Evolutionary conservation across 1,140 invertebrate species (phyloP).

Genomic region (Euwallacea similis): DNA sequence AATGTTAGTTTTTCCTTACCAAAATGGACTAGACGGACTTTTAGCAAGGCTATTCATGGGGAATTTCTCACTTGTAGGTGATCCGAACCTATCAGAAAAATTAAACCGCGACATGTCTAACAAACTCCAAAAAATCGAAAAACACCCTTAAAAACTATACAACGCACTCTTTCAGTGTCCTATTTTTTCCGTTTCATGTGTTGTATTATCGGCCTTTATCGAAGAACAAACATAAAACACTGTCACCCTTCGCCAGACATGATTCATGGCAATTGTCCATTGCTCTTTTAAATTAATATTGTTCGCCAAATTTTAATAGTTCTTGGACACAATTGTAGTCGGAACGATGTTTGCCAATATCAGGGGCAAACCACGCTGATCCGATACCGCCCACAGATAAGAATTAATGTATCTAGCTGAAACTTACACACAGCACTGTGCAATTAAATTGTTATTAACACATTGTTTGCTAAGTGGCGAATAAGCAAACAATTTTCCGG

Average conservation of each 20-base stretch:
- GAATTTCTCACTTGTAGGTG: constrained; percentile 16
- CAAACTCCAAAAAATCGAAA: constrained; percentile 9
- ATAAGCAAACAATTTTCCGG: too few relatives aligned
- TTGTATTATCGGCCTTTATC: constrained; percentile 20
- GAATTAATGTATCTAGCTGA: too few relatives aligned
- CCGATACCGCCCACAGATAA: too few relatives aligned
- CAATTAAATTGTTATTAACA: too few relatives aligned
- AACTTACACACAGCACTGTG: too few relatives aligned
- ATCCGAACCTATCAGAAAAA: constrained; percentile 17
- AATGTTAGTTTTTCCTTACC: constrained; percentile 11
- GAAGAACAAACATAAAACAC: constrained; percentile 1
- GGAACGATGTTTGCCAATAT: too few relatives aligned
- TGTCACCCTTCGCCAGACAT: not conserved
- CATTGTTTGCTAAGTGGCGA: too few relatives aligned
- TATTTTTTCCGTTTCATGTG: not conserved
- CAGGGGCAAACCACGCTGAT: too few relatives aligned
- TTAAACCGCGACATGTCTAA: constrained; percentile 25
- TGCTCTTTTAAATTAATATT: too few relatives aligned
- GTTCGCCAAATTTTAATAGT: too few relatives aligned
- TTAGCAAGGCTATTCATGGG: constrained; percentile 16
- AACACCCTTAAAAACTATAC: constrained; percentile 7
- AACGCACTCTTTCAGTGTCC: not conserved
- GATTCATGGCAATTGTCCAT: not conserved
- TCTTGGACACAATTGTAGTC: too few relatives aligned
- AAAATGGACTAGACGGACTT: constrained; percentile 29